Conservation (phyloP, 2,888 invertebrate genomes). For the Chaetoderma sp. region DNA sequence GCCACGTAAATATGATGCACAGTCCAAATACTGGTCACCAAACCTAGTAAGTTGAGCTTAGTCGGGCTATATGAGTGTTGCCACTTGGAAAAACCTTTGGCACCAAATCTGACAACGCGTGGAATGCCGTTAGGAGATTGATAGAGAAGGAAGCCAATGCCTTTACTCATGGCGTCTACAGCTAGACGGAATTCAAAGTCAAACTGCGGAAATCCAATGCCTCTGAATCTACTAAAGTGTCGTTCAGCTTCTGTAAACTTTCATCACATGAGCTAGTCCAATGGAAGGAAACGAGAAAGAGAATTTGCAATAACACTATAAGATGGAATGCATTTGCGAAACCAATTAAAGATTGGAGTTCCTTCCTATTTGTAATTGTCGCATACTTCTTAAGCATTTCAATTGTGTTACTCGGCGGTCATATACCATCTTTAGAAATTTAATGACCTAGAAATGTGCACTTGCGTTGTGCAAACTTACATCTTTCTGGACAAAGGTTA, state of each 20-base stretch:
- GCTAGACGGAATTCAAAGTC: conserved; percentile 31
- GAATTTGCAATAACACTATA: conserved; percentile 27
- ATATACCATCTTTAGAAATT: conserved; percentile 20
- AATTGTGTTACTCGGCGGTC: conserved; percentile 25
- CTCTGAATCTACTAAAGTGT: conserved; percentile 18
- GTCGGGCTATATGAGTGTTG: conserved; percentile 35
- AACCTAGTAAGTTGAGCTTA: conserved; percentile 32
- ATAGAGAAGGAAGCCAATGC: conserved; percentile 38
- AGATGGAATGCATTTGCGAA: conserved; percentile 34
- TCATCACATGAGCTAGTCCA: conserved; percentile 21
- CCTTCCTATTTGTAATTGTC: conserved; percentile 24
- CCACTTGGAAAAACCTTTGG: conserved; percentile 27
- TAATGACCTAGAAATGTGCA: conserved; percentile 17
- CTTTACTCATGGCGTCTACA: conserved; percentile 30
- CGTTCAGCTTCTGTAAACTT: conserved; percentile 28
- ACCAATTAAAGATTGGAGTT: conserved; percentile 41
- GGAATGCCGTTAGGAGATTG: conserved; percentile 19
- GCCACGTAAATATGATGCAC: neutral
- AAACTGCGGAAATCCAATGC: conserved; percentile 34
- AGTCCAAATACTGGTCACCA: conserved; percentile 22
- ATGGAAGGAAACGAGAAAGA: conserved; percentile 13
- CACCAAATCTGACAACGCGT: conserved; percentile 26
- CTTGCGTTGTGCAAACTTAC: conserved; percentile 16
- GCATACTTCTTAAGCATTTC: conserved; percentile 25
- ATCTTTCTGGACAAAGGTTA: conserved; percentile 18